A percentile compares a stretch with the other conserved stretches of the same genome.
Evolutionary conservation across 2,888 invertebrate genomes (phyloP).

Genomic region (Tetranychus truncatus): DNA sequence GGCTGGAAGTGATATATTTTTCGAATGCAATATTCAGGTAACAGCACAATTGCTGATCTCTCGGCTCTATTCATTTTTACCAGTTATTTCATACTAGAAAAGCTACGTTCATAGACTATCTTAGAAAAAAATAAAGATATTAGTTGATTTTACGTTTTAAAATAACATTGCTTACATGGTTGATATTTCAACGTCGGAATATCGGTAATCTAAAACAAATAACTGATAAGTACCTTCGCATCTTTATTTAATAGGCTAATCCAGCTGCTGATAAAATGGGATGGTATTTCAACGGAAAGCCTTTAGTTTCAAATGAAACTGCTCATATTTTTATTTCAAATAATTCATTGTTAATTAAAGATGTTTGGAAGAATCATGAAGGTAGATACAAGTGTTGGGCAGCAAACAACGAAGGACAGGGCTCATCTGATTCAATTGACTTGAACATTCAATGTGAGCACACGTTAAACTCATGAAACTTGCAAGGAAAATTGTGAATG

Average conservation of each 20-base stretch:
- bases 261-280: slow-evolving; percentile 61
- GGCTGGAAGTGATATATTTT: slow-evolving; percentile 77
- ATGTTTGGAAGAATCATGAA: background rate
- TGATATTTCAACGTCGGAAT: too few species aligned
- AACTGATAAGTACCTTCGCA: background rate
- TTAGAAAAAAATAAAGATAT: too few species aligned
- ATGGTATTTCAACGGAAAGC: slow-evolving; percentile 39
- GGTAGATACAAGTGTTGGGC: slow-evolving; percentile 25
- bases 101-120: too few species aligned
- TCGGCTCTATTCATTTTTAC: too few species aligned
- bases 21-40: slow-evolving; percentile 64
- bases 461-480: background rate
- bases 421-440: slow-evolving; percentile 40
- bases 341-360: slow-evolving; percentile 8
- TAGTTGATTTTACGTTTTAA: too few species aligned
- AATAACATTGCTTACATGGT: too few species aligned
- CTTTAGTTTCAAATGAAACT: background rate
- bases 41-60: background rate
- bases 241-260: slow-evolving; percentile 42
- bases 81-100: too few species aligned
- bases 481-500: background rate
- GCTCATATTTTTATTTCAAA: background rate
- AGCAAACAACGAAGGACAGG: slow-evolving; percentile 24
- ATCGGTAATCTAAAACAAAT: background rate
- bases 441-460: slow-evolving; percentile 64